Base-by-base conservation (phyloP, 2,888 invertebrate genomes). In the Brachynemurus nebulosus region DNA sequence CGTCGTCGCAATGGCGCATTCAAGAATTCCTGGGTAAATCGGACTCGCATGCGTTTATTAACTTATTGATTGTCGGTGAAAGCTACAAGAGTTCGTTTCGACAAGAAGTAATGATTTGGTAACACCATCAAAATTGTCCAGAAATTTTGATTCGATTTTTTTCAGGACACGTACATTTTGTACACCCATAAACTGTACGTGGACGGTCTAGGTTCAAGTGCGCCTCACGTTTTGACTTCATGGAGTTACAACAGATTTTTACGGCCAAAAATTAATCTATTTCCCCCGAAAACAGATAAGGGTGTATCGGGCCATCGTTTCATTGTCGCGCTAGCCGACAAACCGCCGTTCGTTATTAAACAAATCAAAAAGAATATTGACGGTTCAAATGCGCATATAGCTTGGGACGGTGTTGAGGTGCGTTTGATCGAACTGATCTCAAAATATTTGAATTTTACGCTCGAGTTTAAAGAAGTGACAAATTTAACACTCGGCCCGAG, bases 271-370 rank as follows among this genome's bases (percentile, higher is more conserved):
- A 64, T 78, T 0, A 66, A 77, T 57, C 63, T 86, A 25, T 86
- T 84, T 62, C 83, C 84, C 2, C 56, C 58, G 8, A 86, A 86
- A 64, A 74, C 83, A 60, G 59, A 60, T 1, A 53, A 64, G 19
- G 84, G 85, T 1, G 84, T 85, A 52, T 74, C 80, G 18, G 84
- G 85, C 1, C 83, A 84, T 61, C 71, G 83, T 42, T 80, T 86
- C 59, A 65, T 75, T 34, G 70, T 85, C 7, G 69, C 81, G 2
- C 73, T 80, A 9, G 74, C 77, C 7, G 68, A 81, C 61, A 80
- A 81, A 55, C 83, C 85, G 6, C 86, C 86, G 0, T 86, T 71
- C 58, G 73, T 80, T 5, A 75, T 84, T 52, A 74, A 71, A 61
- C 74, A 68, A 39, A 11, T 11, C 5, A 12, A 34, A 34, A 18